Percentiles rank a stretch among this genome's conserved stretches.
These are phyloP conservation scores for Apamea epomidion DNA, from an alignment of 2,888 invertebrate species.

Conservation along the genomic window DNA sequence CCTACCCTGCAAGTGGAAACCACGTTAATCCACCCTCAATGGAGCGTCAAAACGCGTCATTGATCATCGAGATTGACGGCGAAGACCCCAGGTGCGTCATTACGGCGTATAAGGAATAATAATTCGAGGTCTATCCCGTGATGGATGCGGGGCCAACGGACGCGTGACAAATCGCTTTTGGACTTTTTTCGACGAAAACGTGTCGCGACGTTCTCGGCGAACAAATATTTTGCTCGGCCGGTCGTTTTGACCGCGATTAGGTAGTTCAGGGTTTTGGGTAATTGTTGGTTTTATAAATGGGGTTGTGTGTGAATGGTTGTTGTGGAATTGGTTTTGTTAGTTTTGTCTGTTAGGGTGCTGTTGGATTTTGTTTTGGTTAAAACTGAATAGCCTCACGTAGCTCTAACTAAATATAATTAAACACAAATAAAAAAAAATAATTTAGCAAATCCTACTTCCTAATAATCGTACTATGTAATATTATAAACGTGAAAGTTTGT, in stretches of 20 bases:
- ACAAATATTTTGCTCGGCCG: slow-evolving; percentile 46
- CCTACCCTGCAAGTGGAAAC: slow-evolving; percentile 31
- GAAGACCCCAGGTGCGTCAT: slow-evolving; percentile 61
- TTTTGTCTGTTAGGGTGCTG: not conserved
- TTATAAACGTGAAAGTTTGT: no score
- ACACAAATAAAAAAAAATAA: no score
- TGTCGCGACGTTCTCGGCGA: slow-evolving; percentile 25
- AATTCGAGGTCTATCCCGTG: slow-evolving; percentile 61
- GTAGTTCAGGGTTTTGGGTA: slow-evolving; percentile 30
- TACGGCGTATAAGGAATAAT: slow-evolving; percentile 64
- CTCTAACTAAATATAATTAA: no score
- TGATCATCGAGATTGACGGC: slow-evolving; percentile 61
- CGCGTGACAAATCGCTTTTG: slow-evolving; percentile 63
- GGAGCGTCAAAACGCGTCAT: slow-evolving; percentile 53
- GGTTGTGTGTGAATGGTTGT: not conserved
- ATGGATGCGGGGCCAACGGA: slow-evolving; percentile 59
- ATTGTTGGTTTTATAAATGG: slow-evolving; percentile 36
- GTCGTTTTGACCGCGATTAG: slow-evolving; percentile 48
- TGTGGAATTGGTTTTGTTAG: not conserved
- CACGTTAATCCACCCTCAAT: slow-evolving; percentile 54
- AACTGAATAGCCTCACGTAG: not conserved
- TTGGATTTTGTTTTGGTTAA: not conserved
- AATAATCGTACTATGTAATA: no score
- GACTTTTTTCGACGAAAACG: slow-evolving; percentile 56
- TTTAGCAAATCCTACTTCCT: no score